Percentiles rank a stretch among this genome's conserved stretches.
Evolutionary conservation across 2,797 vertebrate genomes (phyloP).

Genomic region (Coendou prehensilis): DNA sequence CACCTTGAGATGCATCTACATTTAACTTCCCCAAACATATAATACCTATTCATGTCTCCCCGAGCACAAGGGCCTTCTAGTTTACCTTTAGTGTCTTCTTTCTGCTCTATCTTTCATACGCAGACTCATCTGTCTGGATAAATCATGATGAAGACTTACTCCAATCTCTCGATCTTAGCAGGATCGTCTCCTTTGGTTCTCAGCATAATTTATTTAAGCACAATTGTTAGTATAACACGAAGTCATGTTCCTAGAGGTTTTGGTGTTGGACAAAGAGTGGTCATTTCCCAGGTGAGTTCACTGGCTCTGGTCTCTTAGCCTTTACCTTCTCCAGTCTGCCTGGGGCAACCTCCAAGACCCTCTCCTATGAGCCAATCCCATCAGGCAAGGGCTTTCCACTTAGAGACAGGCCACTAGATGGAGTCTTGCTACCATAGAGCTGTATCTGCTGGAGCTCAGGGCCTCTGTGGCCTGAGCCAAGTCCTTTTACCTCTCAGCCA

Average conservation of each 20-base stretch:
- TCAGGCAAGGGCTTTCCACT: background rate
- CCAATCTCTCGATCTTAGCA: background rate
- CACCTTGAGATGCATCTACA: background rate
- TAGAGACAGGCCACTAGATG: conserved; percentile 35
- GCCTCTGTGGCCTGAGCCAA: background rate
- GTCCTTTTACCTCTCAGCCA: background rate
- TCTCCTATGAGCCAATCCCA: background rate
- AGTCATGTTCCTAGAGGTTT: background rate
- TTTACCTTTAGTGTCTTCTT: background rate
- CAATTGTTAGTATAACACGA: background rate
- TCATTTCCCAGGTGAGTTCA: background rate
- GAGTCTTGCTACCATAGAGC: background rate
- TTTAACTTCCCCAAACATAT: accelerated
- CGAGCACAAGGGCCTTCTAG: accelerated
- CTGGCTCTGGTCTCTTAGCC: background rate
- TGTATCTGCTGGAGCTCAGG: background rate
- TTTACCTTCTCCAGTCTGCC: background rate
- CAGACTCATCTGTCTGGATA: no score
- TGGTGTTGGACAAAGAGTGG: background rate
- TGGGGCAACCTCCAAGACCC: background rate
- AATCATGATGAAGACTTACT: background rate
- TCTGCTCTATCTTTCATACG: background rate
- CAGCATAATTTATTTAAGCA: background rate
- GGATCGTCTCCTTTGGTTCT: background rate
- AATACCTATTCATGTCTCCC: background rate